A percentile compares a stretch with the other conserved stretches of the same genome.
These are phyloP conservation scores for Cynopterus sphinx DNA, from an alignment of 2,797 vertebrate species.

Conservation along the genomic window DNA sequence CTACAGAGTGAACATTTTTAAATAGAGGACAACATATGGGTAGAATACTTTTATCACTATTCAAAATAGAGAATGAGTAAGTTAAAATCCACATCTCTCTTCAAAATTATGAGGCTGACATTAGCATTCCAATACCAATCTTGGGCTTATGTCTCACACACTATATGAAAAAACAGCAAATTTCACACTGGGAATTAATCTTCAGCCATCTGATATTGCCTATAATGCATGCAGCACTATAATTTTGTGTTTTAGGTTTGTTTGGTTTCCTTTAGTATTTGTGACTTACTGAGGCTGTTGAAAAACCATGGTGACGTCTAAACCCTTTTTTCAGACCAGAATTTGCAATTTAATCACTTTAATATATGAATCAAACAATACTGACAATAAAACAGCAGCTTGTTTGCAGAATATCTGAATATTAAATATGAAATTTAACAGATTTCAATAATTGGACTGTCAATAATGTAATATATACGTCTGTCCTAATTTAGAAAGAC, in stretches of 20 bases:
- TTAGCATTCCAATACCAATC: neutral
- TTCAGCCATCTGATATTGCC: constrained; percentile 38
- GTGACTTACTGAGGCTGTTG: constrained; percentile 68
- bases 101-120: neutral
- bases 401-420: constrained; percentile 71
- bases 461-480: constrained; percentile 79
- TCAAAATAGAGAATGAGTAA: neutral
- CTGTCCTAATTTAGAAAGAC: constrained; percentile 82
- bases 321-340: constrained; percentile 73
- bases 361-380: constrained; percentile 66
- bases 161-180: neutral
- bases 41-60: neutral
- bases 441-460: constrained; percentile 83
- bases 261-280: constrained; percentile 44
- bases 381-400: constrained; percentile 67
- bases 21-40: neutral
- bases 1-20: neutral
- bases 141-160: neutral
- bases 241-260: constrained; percentile 6
- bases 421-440: constrained; percentile 82
- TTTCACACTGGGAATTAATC: neutral
- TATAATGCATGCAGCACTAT: constrained; percentile 10
- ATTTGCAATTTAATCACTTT: constrained; percentile 78
- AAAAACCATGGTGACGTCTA: constrained; percentile 72
- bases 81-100: neutral